phyloP scores from a whole-genome alignment of 2,888 invertebrate species.

The Xylophagus ater region DNA sequence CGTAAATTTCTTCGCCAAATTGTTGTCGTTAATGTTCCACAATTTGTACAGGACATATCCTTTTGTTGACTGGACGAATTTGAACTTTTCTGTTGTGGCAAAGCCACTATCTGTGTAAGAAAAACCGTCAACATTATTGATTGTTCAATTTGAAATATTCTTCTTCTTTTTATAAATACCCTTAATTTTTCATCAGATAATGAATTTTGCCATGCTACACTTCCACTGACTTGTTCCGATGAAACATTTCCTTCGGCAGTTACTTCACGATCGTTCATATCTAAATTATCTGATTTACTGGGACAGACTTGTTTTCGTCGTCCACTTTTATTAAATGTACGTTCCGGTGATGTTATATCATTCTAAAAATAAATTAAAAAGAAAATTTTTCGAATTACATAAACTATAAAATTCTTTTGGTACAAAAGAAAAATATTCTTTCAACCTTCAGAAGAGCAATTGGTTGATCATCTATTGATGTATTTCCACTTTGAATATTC shows the following conservation, averaged over 20 bases:
- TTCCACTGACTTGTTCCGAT: conserved; percentile 1
- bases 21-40: conserved; percentile 93
- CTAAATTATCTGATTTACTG: conserved; percentile 36
- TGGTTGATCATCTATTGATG: conserved; percentile 30
- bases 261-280: conserved; percentile 3
- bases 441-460: conserved; percentile 36
- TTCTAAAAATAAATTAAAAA: conserved; percentile 20
- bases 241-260: not conserved
- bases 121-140: no score
- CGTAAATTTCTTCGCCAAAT: conserved; percentile 93
- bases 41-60: conserved; percentile 90
- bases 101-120: no score
- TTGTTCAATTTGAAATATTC: no score
- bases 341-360: conserved; percentile 23
- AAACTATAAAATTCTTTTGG: not conserved
- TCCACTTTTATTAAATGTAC: conserved; percentile 36
- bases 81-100: conserved; percentile 11
- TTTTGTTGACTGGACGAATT: conserved; percentile 28
- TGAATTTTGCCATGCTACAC: conserved; percentile 8
- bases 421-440: not conserved
- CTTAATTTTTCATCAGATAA: conserved; percentile 8
- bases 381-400: not conserved
- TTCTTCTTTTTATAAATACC: conserved; percentile 3
- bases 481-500: conserved; percentile 19
- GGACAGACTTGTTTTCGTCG: conserved; percentile 75